A percentile compares a stretch with the other conserved stretches of the same genome.
Evolutionary conservation across 1,140 invertebrate genomes (phyloP).

Genomic region (Aricia agestis): DNA sequence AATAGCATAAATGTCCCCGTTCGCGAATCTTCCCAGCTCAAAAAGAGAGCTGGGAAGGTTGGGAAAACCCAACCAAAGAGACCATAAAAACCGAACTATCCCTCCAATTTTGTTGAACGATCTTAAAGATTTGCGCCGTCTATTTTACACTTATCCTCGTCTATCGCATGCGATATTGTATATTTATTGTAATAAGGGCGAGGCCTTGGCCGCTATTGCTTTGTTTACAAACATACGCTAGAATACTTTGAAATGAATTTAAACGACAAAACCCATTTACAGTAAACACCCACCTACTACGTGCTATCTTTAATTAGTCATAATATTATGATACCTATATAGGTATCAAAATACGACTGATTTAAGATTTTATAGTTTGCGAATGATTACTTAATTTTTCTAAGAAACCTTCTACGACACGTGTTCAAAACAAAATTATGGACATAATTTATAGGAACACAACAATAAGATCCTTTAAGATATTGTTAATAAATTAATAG

Average conservation of each 20-base stretch:
- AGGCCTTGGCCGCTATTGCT: conserved; percentile 16
- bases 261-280: background rate
- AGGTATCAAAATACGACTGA: background rate
- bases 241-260: background rate
- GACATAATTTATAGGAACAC: background rate
- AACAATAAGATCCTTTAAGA: background rate
- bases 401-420: background rate
- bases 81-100: too few relatives aligned
- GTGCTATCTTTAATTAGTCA: background rate
- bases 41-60: too few relatives aligned
- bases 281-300: background rate
- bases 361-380: background rate
- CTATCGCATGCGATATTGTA: conserved; percentile 24
- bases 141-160: too few relatives aligned
- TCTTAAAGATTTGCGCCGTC: too few relatives aligned
- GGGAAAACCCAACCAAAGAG: too few relatives aligned
- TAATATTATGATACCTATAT: too few relatives aligned
- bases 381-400: background rate
- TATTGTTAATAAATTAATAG: background rate
- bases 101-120: too few relatives aligned
- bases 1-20: too few relatives aligned
- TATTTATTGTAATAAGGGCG: conserved; percentile 20
- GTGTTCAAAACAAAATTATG: background rate
- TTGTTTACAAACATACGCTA: background rate
- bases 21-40: too few relatives aligned